Conservation (phyloP, 2,888 invertebrate genomes). For the Noctua fimbriata region DNA sequence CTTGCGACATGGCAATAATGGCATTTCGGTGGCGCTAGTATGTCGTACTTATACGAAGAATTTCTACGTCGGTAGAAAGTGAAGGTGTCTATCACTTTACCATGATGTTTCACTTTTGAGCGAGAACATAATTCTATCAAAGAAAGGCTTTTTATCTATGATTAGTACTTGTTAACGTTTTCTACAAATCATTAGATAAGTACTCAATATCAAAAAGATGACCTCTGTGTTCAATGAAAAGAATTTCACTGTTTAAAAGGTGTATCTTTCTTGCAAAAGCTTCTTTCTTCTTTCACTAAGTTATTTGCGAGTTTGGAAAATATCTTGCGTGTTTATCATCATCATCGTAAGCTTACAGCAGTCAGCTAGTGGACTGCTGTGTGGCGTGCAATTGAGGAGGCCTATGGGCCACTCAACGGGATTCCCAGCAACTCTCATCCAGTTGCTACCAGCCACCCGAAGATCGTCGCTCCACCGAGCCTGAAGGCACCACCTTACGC, state of each 20-base stretch:
- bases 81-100: conserved; percentile 7
- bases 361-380: no score
- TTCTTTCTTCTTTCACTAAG: background rate
- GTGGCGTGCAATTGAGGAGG: no score
- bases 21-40: background rate
- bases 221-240: background rate
- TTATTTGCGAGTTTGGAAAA: background rate
- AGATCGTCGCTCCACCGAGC: no score
- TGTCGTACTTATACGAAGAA: conserved; percentile 3
- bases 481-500: no score
- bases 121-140: conserved; percentile 13
- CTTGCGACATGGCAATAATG: background rate
- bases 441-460: no score
- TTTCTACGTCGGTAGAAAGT: conserved; percentile 48
- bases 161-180: conserved; percentile 1
- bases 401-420: no score
- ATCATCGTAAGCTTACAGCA: no score
- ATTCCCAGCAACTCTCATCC: no score
- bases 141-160: background rate
- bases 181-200: conserved; percentile 1
- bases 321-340: background rate
- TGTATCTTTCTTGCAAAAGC: rapidly evolving
- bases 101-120: conserved; percentile 49
- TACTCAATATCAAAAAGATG: background rate
- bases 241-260: background rate